These are phyloP conservation scores for Aspidiotus rigidus DNA, from an alignment of 2,888 invertebrate species.

Conservation along the genomic window DNA sequence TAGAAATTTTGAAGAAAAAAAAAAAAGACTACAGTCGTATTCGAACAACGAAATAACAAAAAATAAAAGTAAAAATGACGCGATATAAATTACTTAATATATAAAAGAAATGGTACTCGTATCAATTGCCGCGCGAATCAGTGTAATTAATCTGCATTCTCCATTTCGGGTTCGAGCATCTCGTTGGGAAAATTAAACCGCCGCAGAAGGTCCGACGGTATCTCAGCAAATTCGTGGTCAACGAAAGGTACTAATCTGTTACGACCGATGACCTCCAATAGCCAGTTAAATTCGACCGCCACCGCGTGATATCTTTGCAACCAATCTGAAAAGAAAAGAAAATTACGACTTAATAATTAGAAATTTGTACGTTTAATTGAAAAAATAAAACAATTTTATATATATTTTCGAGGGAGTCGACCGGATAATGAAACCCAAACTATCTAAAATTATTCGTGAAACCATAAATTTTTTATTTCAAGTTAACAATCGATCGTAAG, in stretches of 20 bases:
- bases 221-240: slow-evolving; percentile 19
- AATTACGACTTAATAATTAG: neutral
- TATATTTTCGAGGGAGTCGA: neutral
- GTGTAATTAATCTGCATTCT: slow-evolving; percentile 13
- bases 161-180: slow-evolving; percentile 20
- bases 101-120: too few relatives aligned
- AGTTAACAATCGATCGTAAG: too few relatives aligned
- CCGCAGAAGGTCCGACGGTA: slow-evolving; percentile 13
- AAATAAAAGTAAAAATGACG: too few relatives aligned
- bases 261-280: slow-evolving; percentile 25
- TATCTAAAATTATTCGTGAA: slow-evolving; percentile 9
- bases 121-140: too few relatives aligned
- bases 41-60: too few relatives aligned
- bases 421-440: neutral
- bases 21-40: too few relatives aligned
- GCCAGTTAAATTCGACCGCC: slow-evolving; percentile 25
- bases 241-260: slow-evolving; percentile 24
- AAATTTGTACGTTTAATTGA: neutral
- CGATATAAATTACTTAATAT: too few relatives aligned
- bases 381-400: neutral
- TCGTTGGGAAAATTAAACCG: slow-evolving; percentile 15
- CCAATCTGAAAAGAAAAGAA: slow-evolving; percentile 16
- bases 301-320: slow-evolving; percentile 22
- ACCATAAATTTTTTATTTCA: neutral
- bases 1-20: too few relatives aligned